Base-by-base conservation (phyloP, 2,797 vertebrate genomes). In the Semaprochilodus insignis region DNA sequence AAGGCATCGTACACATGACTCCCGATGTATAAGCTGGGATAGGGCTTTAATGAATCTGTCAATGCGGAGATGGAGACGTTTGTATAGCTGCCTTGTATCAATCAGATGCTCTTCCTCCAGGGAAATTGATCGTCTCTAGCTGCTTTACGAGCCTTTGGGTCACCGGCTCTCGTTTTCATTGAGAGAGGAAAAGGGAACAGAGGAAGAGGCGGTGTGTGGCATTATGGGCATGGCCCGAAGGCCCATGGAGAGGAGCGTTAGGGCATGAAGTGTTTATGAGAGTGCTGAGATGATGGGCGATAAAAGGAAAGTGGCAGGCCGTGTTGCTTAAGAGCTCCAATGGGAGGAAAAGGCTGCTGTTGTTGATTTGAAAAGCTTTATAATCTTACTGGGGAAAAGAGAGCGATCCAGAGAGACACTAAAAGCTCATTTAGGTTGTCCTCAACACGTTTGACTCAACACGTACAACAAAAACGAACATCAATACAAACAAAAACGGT, bases 91-190 rank as follows among this genome's bases (percentile, higher is more conserved):
- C 71, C 85, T 87, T 82, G 80, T 83, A 67, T 80, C 87, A 82
- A 85, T 85, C 80, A 81, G 81, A 73, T 81, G 40, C 69, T 8
- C 69, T 78, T 27, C 72, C 80, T 81, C 57, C 13, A 63, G 87
- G 81, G 86, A 77, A 85, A 89, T 87, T 74, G 88, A 92, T 90
- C 85, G 77, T 86, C 86, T 83, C 82, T n/a, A 5, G 62, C 72
- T 91, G 88, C 90, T 90, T 83, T 90, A 90, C 82, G 89, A 87
- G 83, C 83, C 40, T 76, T 55, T 62, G 40, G 78, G 83, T 89
- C 81, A 72, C 77, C 77, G 40, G 74, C 72, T 72, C 89, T 88
- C 81, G 75, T 69, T 60, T 84, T 71, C 86, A 54, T 88, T 36
- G 71, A 86, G 85, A 86, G 69, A 51, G 36, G 31, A 67, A 74